phyloP scores from a whole-genome alignment of 2,888 invertebrate species.

The Diaprepes abbreviatus region DNA sequence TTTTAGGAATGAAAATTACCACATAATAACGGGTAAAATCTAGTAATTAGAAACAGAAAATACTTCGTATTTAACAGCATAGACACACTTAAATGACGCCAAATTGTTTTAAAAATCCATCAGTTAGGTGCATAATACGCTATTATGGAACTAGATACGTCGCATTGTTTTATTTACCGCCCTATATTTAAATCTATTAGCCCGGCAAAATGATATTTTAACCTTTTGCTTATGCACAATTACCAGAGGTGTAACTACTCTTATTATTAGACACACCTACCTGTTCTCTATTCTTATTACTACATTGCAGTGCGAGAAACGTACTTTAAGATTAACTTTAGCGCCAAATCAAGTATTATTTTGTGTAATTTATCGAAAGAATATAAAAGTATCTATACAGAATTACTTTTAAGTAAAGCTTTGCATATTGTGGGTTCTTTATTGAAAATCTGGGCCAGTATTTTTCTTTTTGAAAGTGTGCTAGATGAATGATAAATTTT shows the following conservation, averaged over 20 bases:
- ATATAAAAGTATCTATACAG: not conserved
- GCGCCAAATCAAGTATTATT: slow-evolving; percentile 4
- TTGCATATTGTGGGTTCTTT: too few species aligned
- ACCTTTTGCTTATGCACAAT: slow-evolving; percentile 16
- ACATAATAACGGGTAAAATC: too few species aligned
- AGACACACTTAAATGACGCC: not conserved
- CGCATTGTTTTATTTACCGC: slow-evolving; percentile 10
- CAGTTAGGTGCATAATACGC: slow-evolving; percentile 11
- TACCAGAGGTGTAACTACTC: slow-evolving; percentile 9
- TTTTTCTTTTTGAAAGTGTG: too few species aligned
- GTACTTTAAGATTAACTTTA: slow-evolving; percentile 13
- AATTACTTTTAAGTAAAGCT: too few species aligned
- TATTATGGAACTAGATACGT: slow-evolving; percentile 13
- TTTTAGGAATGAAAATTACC: too few species aligned
- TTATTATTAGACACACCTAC: slow-evolving; percentile 21
- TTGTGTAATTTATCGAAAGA: not conserved
- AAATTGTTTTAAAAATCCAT: not conserved
- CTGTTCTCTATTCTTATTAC: slow-evolving; percentile 15
- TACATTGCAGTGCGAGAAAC: slow-evolving; percentile 4
- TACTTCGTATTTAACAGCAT: too few species aligned
- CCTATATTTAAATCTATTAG: slow-evolving; percentile 17
- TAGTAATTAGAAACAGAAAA: too few species aligned
- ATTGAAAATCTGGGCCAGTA: too few species aligned
- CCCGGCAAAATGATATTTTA: slow-evolving; percentile 19
- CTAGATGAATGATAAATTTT: too few species aligned